A percentile compares a stretch with the other conserved stretches of the same genome.
Evolutionary conservation across 2,888 invertebrate genomes (phyloP).

Genomic region (Selenia dentaria): DNA sequence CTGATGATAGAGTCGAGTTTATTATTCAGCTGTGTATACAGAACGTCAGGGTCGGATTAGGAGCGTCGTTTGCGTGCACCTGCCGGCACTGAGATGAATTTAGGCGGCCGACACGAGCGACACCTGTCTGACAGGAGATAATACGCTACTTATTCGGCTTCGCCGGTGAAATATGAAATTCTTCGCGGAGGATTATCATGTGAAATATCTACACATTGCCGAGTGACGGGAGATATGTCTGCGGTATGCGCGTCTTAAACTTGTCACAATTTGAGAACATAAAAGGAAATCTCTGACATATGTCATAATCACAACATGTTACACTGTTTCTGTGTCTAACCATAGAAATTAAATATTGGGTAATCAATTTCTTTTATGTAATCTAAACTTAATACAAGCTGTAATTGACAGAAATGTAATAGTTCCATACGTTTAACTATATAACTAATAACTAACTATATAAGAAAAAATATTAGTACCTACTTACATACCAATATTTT

Average conservation of each 20-base stretch:
- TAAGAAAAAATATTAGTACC: too few species aligned
- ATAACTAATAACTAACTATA: too few species aligned
- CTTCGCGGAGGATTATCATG: constrained; percentile 64
- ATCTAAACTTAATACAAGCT: too few species aligned
- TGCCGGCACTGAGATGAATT: constrained; percentile 73
- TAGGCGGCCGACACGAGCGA: constrained; percentile 69
- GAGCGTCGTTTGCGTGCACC: constrained; percentile 66
- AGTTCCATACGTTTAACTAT: too few species aligned
- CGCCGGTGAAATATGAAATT: constrained; percentile 76
- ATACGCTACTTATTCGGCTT: constrained; percentile 75
- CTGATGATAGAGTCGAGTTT: constrained; percentile 46
- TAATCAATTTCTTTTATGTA: too few species aligned
- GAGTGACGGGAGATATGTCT: constrained; percentile 29
- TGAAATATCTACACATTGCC: constrained; percentile 40
- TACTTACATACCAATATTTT: too few species aligned
- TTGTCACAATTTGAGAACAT: constrained; percentile 21
- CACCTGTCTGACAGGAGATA: constrained; percentile 77
- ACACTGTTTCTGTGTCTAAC: too few species aligned
- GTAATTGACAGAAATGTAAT: too few species aligned
- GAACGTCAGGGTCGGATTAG: constrained; percentile 66
- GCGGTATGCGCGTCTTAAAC: constrained; percentile 27
- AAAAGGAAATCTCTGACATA: constrained; percentile 7
- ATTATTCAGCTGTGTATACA: constrained; percentile 45
- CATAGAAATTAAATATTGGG: too few species aligned
- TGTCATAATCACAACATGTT: not conserved